These are phyloP conservation scores for Lydus trimaculatus DNA, from an alignment of 2,888 invertebrate species.

Conservation along the genomic window DNA sequence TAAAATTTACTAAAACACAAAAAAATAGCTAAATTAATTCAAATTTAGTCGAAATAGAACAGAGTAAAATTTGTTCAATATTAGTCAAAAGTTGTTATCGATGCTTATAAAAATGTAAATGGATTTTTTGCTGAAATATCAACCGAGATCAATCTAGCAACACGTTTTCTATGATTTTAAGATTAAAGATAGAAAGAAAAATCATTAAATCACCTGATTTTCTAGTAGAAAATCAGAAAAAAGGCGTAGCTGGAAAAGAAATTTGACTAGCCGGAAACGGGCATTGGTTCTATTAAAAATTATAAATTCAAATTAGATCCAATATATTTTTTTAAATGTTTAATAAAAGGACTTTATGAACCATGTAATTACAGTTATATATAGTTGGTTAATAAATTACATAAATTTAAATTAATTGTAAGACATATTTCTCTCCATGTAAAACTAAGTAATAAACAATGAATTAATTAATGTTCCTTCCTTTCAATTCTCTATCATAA, in stretches of 20 bases:
- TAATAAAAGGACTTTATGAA: constrained; percentile 4
- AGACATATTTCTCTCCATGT: background rate
- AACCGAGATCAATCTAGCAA: background rate
- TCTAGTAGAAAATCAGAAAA: background rate
- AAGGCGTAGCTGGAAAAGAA: background rate
- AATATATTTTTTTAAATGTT: constrained; percentile 5
- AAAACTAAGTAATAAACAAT: background rate
- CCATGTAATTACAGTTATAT: constrained; percentile 7
- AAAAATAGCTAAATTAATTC: background rate
- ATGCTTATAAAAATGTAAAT: background rate
- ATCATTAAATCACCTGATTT: background rate
- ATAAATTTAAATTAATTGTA: constrained; percentile 8
- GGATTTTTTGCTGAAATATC: background rate
- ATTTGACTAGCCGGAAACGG: background rate
- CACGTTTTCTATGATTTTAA: background rate
- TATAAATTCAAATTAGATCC: constrained; percentile 3
- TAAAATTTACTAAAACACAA: background rate
- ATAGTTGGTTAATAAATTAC: constrained; percentile 5
- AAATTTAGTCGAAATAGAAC: background rate
- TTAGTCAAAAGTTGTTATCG: background rate
- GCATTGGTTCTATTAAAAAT: background rate
- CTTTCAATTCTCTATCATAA: background rate
- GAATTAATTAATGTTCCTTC: background rate
- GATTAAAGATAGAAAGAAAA: background rate
- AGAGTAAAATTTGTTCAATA: background rate